Base-by-base conservation (phyloP, 2,113 vertebrate species). In the Passer montanus region DNA sequence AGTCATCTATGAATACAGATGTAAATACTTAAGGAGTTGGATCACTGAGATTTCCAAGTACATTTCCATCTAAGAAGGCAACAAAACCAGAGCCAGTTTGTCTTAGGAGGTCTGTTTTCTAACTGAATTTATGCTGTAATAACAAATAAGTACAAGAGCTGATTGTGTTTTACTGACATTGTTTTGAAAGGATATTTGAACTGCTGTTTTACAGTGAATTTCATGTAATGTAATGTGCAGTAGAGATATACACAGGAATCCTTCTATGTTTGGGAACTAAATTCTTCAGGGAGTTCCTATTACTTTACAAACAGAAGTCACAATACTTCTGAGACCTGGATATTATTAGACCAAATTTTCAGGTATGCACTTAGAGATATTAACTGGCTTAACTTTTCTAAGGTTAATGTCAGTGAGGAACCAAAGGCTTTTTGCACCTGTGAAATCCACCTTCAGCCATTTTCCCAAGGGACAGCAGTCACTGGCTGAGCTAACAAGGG, bases 371-470 rank as follows among this genome's bases (percentile, higher is more conserved):
- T 56, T 37, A 88, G 80, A 87, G 50, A 59, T 44, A 56, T 28
- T 14, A 49, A 56, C 60, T 72, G 37, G 49, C 49, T 87, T 96
- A 73, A 59, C 84, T 74, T 88, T 79, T 79, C 75, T 58, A 84
- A 93, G 56, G 46, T 93, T 67, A 56, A 78, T 4, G 1, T 47
- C 91, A 93, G 22, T 70, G 78, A 89, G 47, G 53, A 94, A 74
- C 35, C 56, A 58, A 26, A 46, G 37, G 64, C 39, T 90, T 94
- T 89, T 63, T 72, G 39, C 56, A 67, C 46, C 85, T 96, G 74
- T 86, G 64, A 95, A 96, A 95, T 77, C 49, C 53, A 76, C 69
- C 70, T 56, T 87, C 74, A 84, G 55, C 30, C 75, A 43, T 68
- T 63, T 93, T 86, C 76, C 84, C 79, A 91, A 68, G 68, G 62